phyloP scores from a whole-genome alignment of 2,888 invertebrate genomes.

The Ashinkailepas kermadecensis region DNA sequence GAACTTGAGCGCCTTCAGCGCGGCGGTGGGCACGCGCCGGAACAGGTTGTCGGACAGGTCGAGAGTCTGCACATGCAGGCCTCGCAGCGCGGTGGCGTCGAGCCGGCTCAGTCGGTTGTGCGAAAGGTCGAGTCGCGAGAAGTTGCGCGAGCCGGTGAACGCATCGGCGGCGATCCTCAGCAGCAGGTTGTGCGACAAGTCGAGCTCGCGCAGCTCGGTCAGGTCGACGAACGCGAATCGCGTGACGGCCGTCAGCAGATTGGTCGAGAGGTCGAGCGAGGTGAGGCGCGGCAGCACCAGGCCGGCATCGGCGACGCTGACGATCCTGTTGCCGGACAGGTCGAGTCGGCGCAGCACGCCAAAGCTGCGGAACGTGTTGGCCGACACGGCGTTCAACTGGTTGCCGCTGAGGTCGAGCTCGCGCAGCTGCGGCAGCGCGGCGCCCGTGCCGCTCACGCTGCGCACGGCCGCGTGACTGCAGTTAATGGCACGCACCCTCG shows the following conservation, averaged over 20 bases:
- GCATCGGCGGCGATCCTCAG: not conserved
- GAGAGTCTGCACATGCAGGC: not conserved
- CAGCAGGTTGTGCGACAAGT: constrained; percentile 7
- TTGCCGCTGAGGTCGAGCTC: constrained; percentile 7
- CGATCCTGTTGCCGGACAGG: not conserved
- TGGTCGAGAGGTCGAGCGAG: not conserved
- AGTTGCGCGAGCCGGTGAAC: not conserved
- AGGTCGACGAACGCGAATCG: not conserved
- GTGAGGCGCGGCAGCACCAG: constrained; percentile 14
- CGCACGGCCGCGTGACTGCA: not conserved
- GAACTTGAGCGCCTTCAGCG: not conserved
- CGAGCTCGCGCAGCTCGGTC: constrained; percentile 10
- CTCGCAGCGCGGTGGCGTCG: not conserved
- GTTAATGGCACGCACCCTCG: not conserved
- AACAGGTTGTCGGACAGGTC: not conserved
- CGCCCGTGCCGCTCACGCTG: not conserved
- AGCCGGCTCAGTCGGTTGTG: not conserved
- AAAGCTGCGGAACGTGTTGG: constrained; percentile 1
- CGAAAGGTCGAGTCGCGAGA: not conserved
- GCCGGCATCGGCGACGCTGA: not conserved
- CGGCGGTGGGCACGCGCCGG: not conserved
- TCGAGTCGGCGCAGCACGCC: not conserved
- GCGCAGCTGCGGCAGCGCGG: not conserved
- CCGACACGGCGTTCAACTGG: not conserved
- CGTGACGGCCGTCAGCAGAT: not conserved